Evolutionary conservation across 1,140 invertebrate genomes (phyloP).

Genomic region (Penaeus indicus): DNA sequence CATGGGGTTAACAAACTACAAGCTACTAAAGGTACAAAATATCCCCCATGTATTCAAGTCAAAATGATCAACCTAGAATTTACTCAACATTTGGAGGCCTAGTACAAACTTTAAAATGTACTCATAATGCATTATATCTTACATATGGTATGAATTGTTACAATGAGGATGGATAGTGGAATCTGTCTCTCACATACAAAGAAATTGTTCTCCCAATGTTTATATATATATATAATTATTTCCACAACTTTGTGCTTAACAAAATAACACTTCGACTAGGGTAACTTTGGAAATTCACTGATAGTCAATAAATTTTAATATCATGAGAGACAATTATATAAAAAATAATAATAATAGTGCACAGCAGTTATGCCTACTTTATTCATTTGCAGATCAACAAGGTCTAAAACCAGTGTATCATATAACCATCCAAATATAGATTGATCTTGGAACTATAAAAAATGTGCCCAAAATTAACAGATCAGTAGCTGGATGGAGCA

Average conservation of each 20-base stretch:
- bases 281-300: conserved; percentile 51
- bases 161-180: conserved; percentile 52
- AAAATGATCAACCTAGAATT: conserved; percentile 22
- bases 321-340: conserved; percentile 40
- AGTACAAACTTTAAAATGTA: conserved; percentile 24
- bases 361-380: conserved; percentile 53
- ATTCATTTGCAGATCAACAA: conserved; percentile 36
- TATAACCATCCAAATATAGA: conserved; percentile 17
- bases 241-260: conserved; percentile 53
- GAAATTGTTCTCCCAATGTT: not conserved
- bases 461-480: conserved; percentile 33
- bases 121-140: conserved; percentile 37
- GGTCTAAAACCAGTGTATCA: conserved; percentile 16
- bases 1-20: conserved; percentile 48
- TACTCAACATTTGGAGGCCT: conserved; percentile 28
- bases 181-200: conserved; percentile 44
- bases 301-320: conserved; percentile 29
- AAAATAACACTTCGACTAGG: conserved; percentile 50
- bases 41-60: conserved; percentile 38
- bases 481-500: conserved; percentile 1
- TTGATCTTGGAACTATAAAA: conserved; percentile 30
- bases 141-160: conserved; percentile 44
- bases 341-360: conserved; percentile 37
- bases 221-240: conserved; percentile 31
- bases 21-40: conserved; percentile 59